These are phyloP conservation scores for Cerceris ruficornis DNA, from an alignment of 2,888 invertebrate genomes.

Conservation along the genomic window DNA sequence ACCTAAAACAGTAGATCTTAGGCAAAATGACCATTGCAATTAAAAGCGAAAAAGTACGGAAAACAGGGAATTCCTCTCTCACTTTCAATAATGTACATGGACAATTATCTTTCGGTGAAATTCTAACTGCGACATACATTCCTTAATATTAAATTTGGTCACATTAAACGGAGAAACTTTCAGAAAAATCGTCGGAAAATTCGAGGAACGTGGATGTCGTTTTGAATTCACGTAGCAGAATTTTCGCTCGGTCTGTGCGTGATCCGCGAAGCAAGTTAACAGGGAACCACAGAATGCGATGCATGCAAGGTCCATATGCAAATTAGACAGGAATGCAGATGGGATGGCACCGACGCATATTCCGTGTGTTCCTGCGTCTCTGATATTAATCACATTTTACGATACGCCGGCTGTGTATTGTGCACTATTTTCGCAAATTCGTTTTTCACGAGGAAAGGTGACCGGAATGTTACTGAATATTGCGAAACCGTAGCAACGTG, in stretches of 20 bases:
- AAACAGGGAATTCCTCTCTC: too few species aligned
- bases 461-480: not conserved
- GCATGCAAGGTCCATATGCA: not conserved
- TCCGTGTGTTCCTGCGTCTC: not conserved
- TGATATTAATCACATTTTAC: slow-evolving; percentile 1
- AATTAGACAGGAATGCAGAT: slow-evolving; percentile 4
- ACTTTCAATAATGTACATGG: too few species aligned
- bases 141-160: too few species aligned
- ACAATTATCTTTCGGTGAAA: too few species aligned
- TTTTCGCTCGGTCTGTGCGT: not conserved
- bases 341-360: not conserved
- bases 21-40: too few species aligned
- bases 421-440: not conserved
- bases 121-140: too few species aligned
- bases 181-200: too few species aligned
- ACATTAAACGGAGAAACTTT: too few species aligned
- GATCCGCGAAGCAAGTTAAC: not conserved
- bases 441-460: not conserved
- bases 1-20: too few species aligned
- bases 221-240: not conserved
- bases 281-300: slow-evolving; percentile 2
- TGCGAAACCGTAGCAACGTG: not conserved
- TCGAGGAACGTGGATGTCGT: not conserved
- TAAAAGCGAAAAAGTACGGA: too few species aligned
- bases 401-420: not conserved